These are phyloP conservation scores for Thecophora atra DNA, from an alignment of 2,888 invertebrate genomes.

Conservation along the genomic window DNA sequence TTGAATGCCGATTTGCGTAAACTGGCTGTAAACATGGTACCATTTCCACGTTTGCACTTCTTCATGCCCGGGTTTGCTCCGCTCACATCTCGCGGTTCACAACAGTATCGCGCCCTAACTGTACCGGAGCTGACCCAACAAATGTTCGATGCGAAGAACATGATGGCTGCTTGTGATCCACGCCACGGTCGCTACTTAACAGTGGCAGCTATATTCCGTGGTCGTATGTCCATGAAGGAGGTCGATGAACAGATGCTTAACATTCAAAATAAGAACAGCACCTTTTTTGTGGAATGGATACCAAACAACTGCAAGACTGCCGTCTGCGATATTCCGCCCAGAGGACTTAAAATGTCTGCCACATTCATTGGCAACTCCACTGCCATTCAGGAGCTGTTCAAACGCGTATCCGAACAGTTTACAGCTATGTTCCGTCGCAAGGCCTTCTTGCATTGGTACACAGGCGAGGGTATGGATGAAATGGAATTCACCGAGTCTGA, in stretches of 20 bases:
- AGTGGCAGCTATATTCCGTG: slow-evolving; percentile 90
- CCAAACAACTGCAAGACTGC: slow-evolving; percentile 95
- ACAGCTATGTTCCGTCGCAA: slow-evolving; percentile 96
- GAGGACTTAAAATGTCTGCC: slow-evolving; percentile 93
- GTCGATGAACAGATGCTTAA: slow-evolving; percentile 92
- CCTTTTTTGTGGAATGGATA: slow-evolving; percentile 92
- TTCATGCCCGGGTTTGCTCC: slow-evolving; percentile 98
- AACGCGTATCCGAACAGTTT: slow-evolving; percentile 90
- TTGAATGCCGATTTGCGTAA: slow-evolving; percentile 92
- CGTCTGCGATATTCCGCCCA: slow-evolving; percentile 89
- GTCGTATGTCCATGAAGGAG: slow-evolving; percentile 95
- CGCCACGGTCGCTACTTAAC: slow-evolving; percentile 91
- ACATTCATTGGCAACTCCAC: slow-evolving; percentile 95
- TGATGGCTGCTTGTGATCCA: slow-evolving; percentile 97
- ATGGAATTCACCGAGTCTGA: slow-evolving; percentile 96
- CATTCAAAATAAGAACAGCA: slow-evolving; percentile 94
- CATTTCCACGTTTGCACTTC: slow-evolving; percentile 95
- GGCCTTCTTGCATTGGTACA: slow-evolving; percentile 98
- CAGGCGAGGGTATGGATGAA: slow-evolving; percentile 96
- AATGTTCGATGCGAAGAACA: slow-evolving; percentile 96
- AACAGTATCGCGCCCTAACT: slow-evolving; percentile 89
- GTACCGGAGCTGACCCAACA: slow-evolving; percentile 92
- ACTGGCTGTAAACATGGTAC: slow-evolving; percentile 96
- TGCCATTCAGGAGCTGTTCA: slow-evolving; percentile 92
- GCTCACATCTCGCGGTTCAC: slow-evolving; percentile 86